Evolutionary conservation across 2,888 invertebrate genomes (phyloP).

Genomic region (Eumerus sabulonum): DNA sequence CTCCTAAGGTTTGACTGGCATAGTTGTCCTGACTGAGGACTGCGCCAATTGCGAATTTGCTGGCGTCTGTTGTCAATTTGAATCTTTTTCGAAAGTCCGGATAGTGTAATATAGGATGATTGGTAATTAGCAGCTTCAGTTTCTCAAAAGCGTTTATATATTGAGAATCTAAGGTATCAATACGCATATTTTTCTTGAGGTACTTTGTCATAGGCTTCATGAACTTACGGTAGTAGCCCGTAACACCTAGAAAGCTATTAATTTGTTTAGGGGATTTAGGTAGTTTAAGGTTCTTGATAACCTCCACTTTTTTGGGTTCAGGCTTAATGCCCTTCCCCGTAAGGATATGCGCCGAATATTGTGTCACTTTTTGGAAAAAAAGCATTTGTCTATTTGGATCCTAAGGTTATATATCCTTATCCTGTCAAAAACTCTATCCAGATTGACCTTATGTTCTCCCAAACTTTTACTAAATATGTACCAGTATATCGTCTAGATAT

Average conservation of each 20-base stretch:
- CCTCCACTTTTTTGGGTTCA: constrained; percentile 30
- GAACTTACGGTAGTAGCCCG: constrained; percentile 7
- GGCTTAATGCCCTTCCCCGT: constrained; percentile 27
- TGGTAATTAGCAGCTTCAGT: constrained; percentile 10
- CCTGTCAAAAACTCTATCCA: too few species aligned
- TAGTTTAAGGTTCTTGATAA: constrained; percentile 9
- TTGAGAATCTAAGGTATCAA: constrained; percentile 7
- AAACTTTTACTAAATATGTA: too few species aligned
- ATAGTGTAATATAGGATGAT: constrained; percentile 14
- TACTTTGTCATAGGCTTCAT: constrained; percentile 20
- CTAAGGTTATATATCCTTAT: too few species aligned
- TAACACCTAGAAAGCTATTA: constrained; percentile 17
- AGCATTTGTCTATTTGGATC: too few species aligned
- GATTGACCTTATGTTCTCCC: too few species aligned
- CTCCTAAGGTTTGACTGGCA: constrained; percentile 4
- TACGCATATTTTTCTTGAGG: constrained; percentile 29
- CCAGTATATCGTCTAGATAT: too few species aligned
- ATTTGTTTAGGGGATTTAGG: constrained; percentile 35
- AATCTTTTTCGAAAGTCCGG: constrained; percentile 19
- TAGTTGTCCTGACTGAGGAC: too few species aligned
- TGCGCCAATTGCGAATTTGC: constrained; percentile 12
- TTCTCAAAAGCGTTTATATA: constrained; percentile 27
- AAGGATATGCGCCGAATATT: background rate
- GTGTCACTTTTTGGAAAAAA: too few species aligned
- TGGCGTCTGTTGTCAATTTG: constrained; percentile 19